Evolutionary conservation across 2,888 invertebrate genomes (phyloP).

Genomic region (Adineta ricciae): DNA sequence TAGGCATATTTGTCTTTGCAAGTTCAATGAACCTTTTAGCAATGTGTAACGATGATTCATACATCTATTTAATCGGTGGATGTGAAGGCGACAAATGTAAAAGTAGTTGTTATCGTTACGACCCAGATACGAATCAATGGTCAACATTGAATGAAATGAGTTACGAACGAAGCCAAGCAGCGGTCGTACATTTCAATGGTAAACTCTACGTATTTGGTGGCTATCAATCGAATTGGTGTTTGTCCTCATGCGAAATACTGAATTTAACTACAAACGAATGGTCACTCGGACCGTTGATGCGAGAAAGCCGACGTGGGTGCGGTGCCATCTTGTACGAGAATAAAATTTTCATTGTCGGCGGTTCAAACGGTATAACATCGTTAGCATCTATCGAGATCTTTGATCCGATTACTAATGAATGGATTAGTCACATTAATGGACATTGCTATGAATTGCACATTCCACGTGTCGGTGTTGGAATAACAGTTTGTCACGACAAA

Average conservation of each 20-base stretch:
- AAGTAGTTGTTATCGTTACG: slow-evolving; percentile 64
- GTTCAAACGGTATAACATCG: slow-evolving; percentile 28
- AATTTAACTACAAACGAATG: slow-evolving; percentile 59
- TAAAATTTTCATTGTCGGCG: slow-evolving; percentile 29
- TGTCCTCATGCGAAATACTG: slow-evolving; percentile 62
- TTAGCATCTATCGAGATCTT: slow-evolving; percentile 28
- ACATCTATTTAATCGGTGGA: slow-evolving; percentile 71
- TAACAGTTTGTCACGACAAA: not conserved
- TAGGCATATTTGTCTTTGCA: too few relatives aligned
- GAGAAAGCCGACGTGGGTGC: slow-evolving; percentile 58
- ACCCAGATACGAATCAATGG: slow-evolving; percentile 60
- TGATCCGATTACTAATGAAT: slow-evolving; percentile 27
- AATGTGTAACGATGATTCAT: slow-evolving; percentile 68
- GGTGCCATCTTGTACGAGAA: slow-evolving; percentile 41
- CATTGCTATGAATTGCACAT: not conserved
- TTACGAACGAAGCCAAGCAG: slow-evolving; percentile 52
- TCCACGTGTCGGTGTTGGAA: not conserved
- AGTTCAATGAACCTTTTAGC: not conserved
- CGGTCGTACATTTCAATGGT: slow-evolving; percentile 52
- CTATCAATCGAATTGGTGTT: slow-evolving; percentile 76
- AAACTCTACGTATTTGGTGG: slow-evolving; percentile 71
- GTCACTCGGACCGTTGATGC: slow-evolving; percentile 64
- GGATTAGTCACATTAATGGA: slow-evolving; percentile 27
- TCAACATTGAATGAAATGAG: slow-evolving; percentile 61
- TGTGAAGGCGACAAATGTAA: slow-evolving; percentile 64